Evolutionary conservation across 2,113 vertebrate genomes (phyloP).

Genomic region (Nyctibius bracteatus): DNA sequence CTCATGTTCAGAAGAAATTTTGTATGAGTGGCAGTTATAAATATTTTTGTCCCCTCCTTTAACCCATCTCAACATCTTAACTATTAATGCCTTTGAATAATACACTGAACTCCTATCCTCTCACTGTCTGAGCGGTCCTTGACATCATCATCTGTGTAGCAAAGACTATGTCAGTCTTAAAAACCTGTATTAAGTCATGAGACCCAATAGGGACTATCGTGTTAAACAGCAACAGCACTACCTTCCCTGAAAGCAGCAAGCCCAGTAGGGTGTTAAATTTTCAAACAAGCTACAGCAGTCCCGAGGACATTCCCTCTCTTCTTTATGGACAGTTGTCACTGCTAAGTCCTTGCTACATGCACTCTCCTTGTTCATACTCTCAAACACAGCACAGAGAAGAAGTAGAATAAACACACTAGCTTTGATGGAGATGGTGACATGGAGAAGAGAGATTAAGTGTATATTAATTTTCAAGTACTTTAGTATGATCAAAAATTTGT

Average conservation of each 20-base stretch:
- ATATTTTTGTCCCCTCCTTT: background rate
- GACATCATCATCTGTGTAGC: background rate
- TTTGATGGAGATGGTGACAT: background rate
- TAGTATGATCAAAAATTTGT: conserved; percentile 6
- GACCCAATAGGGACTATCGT: background rate
- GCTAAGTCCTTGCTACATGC: background rate
- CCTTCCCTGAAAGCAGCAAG: background rate
- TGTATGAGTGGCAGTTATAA: background rate
- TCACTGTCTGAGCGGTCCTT: rapidly evolving
- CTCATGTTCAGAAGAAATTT: background rate
- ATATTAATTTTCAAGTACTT: conserved; percentile 22
- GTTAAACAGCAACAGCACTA: background rate
- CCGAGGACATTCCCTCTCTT: background rate
- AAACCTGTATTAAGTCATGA: background rate
- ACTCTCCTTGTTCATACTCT: background rate
- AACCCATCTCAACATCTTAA: background rate
- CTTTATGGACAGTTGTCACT: background rate
- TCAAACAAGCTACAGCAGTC: background rate
- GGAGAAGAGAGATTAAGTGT: background rate
- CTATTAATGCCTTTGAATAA: background rate
- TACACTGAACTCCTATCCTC: background rate
- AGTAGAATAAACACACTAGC: background rate
- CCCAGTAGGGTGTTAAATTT: background rate
- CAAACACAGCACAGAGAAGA: background rate
- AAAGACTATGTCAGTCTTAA: background rate